phyloP scores from a whole-genome alignment of 2,888 invertebrate species.

The Tuta absoluta region DNA sequence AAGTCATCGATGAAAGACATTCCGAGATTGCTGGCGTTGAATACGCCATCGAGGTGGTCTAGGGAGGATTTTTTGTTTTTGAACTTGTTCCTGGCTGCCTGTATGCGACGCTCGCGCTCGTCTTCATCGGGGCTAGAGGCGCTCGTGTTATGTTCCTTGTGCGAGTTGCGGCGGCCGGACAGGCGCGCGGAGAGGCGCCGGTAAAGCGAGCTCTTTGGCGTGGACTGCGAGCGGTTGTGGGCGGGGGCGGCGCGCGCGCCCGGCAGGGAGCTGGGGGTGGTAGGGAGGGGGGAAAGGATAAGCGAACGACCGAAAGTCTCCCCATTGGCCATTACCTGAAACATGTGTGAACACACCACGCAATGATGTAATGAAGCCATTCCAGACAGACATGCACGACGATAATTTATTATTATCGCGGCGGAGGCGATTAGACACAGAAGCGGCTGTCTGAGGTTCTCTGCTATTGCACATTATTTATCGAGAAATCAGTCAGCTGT shows the following conservation, averaged over 20 bases:
- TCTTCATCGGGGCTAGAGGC: slow-evolving; percentile 41
- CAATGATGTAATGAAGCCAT: slow-evolving; percentile 82
- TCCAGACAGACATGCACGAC: slow-evolving; percentile 79
- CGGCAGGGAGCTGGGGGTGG: slow-evolving; percentile 63
- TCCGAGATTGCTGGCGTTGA: slow-evolving; percentile 64
- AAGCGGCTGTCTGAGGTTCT: slow-evolving; percentile 49
- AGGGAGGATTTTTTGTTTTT: slow-evolving; percentile 56
- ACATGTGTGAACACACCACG: slow-evolving; percentile 83
- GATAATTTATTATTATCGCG: slow-evolving; percentile 57
- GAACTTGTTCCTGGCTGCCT: slow-evolving; percentile 59
- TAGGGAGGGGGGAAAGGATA: slow-evolving; percentile 78
- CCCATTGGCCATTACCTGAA: slow-evolving; percentile 86
- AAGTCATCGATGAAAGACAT: slow-evolving; percentile 61
- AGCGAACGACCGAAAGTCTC: slow-evolving; percentile 84
- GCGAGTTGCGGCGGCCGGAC: slow-evolving; percentile 63
- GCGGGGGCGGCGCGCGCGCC: slow-evolving; percentile 66
- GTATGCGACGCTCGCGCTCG: slow-evolving; percentile 61
- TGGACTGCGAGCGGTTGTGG: slow-evolving; percentile 70
- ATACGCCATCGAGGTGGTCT: slow-evolving; percentile 56
- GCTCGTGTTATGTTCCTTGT: slow-evolving; percentile 44
- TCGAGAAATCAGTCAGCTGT: slow-evolving; percentile 27
- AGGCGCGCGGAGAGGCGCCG: slow-evolving; percentile 74
- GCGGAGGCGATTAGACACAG: slow-evolving; percentile 66
- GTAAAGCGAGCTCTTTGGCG: slow-evolving; percentile 74
- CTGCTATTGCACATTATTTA: slow-evolving; percentile 35